Conservation (phyloP, 1,140 invertebrate species). For the Eurosta solidaginis region DNA sequence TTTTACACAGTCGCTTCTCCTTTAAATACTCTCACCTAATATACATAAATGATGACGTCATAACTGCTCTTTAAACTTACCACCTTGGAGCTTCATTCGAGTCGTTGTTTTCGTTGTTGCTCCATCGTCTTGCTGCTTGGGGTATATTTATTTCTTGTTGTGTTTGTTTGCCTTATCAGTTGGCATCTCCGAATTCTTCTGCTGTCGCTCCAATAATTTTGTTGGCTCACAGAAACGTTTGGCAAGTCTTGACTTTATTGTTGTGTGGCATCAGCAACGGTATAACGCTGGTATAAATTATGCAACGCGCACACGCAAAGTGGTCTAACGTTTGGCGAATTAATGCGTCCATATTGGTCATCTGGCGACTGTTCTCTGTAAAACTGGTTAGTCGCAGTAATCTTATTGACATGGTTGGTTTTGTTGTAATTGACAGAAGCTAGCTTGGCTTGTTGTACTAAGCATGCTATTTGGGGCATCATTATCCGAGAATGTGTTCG, state of each 20-base stretch:
- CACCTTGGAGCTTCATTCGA: background rate
- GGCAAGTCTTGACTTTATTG: background rate
- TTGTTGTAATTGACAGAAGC: too few species aligned
- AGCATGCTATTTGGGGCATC: conserved; percentile 14
- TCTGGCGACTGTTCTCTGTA: background rate
- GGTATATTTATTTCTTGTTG: background rate
- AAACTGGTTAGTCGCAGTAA: background rate
- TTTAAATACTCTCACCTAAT: background rate
- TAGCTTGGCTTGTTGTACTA: background rate
- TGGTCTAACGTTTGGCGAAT: conserved; percentile 26
- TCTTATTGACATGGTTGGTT: background rate
- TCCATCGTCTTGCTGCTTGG: background rate
- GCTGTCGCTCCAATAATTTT: background rate
- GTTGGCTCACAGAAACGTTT: background rate
- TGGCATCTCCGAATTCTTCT: background rate
- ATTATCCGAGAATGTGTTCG: background rate
- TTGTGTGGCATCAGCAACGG: background rate
- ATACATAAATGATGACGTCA: conserved; percentile 6
- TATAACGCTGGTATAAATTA: conserved; percentile 19
- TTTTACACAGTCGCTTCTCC: background rate
- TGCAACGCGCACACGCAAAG: conserved; percentile 19
- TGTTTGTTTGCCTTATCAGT: conserved; percentile 9
- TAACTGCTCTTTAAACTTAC: background rate
- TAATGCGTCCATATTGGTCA: conserved; percentile 25
- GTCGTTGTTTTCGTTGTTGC: background rate